Base-by-base conservation (phyloP, 2,888 invertebrate species). In the Parelbella ahira region DNA sequence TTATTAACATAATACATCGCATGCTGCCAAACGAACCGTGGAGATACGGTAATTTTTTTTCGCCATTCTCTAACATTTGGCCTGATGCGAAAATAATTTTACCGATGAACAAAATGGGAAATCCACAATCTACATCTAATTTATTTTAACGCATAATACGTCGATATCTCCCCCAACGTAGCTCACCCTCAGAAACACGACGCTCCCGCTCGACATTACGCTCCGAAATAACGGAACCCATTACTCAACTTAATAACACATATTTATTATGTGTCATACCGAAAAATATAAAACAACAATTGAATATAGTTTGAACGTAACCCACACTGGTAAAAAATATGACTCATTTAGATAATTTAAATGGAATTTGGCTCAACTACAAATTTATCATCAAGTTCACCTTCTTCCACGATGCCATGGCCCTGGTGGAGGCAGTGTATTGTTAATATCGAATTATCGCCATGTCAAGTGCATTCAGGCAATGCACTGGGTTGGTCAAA, bases 1-100 rank as follows among this genome's bases (percentile, higher is more conserved):
- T 69, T 73, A 83, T 84, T 84, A 82, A 61, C 82, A 84, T 84
- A 81, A 73, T 67, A 36, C 20, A 75, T 69, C 60, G 68, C 72
- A 72, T 63, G 63, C 60, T 56, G 68, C 27, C 34, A 59, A 74
- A 71, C 82, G 74, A 74, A 78, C 78, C 80, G 59, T 68, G 59
- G 53, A 61, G 45, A 51, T 70, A 76, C 75, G 58, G 73, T 73
- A 64, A 3, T 3, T 59, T 59, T 63, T 59, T 68, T 60, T 60
- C 29, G 36, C 36, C 27, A 34, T 28, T 28, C 41, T 33, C 11
- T 18, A 39, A 33, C 20, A 27, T 33, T 41, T 27, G 4, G 20
- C 8, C 12, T 33, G 11, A 32, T 20, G 39, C 32, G 24, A 30
- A 32, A 27, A 41, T 34, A 27, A 34, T 23, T 42, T 11, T 28